Percentiles rank a stretch among this genome's conserved stretches.
Conservation (phyloP, 2,113 vertebrate genomes). For the Strix aluco region DNA sequence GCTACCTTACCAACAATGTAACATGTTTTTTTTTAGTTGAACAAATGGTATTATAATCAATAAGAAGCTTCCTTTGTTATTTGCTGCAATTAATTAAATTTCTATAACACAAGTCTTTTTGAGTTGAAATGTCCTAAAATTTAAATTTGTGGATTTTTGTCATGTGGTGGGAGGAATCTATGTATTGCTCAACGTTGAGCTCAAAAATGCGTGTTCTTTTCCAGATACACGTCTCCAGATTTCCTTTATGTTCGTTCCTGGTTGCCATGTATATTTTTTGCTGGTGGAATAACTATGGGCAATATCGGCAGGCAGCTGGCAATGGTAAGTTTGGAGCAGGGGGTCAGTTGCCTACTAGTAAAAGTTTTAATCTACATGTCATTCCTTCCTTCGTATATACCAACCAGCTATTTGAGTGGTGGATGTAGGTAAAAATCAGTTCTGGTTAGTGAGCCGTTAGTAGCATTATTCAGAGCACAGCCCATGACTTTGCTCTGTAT, state of each 20-base stretch:
- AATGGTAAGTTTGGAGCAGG: conserved; percentile 79
- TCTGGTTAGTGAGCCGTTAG: background rate
- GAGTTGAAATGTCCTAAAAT: background rate
- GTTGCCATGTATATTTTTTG: conserved; percentile 98
- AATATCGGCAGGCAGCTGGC: conserved; percentile 95
- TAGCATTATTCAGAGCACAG: background rate
- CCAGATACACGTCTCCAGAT: conserved; percentile 92
- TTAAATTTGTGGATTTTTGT: background rate
- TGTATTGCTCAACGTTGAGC: background rate
- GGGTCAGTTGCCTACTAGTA: background rate
- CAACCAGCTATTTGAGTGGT: background rate
- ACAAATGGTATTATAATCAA: background rate
- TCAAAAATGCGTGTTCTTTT: background rate
- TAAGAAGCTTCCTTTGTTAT: background rate
- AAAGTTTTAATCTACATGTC: background rate
- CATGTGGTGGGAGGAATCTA: background rate
- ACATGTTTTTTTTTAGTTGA: background rate
- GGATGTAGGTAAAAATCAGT: background rate
- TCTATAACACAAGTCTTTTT: background rate
- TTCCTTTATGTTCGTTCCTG: conserved; percentile 97
- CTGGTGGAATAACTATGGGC: conserved; percentile 96
- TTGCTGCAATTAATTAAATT: background rate
- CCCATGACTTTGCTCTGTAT: background rate
- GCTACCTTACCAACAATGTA: background rate
- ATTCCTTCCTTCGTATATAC: background rate